A percentile compares a stretch with the other conserved stretches of the same genome.
Evolutionary conservation across 2,888 invertebrate genomes (phyloP).

Genomic region (Hyalella azteca): DNA sequence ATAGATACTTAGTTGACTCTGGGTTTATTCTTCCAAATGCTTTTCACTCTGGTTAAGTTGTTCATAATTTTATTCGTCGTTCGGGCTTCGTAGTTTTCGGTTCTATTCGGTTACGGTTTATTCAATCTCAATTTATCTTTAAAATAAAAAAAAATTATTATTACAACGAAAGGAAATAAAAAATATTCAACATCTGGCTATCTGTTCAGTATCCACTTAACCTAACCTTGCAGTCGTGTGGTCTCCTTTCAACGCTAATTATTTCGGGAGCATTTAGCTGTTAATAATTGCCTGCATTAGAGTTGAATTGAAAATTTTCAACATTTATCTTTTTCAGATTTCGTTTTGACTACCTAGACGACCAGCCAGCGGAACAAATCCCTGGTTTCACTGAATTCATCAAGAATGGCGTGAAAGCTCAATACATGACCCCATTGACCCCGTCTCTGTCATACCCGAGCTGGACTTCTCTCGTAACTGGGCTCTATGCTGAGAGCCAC

Average conservation of each 20-base stretch:
- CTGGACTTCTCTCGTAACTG: slow-evolving; percentile 61
- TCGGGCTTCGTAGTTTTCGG: too few species aligned
- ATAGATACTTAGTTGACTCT: too few species aligned
- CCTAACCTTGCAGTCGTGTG: not conserved
- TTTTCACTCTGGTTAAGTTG: too few species aligned
- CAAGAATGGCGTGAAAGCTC: slow-evolving; percentile 60
- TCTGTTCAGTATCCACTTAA: not conserved
- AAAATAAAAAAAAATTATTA: not conserved
- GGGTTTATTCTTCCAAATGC: too few species aligned
- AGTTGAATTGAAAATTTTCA: not conserved
- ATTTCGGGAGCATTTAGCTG: too few species aligned
- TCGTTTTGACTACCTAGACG: slow-evolving; percentile 52
- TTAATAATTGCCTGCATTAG: too few species aligned
- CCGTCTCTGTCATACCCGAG: slow-evolving; percentile 61
- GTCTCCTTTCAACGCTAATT: not conserved
- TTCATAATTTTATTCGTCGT: too few species aligned
- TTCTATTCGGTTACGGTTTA: too few species aligned
- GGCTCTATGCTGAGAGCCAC: slow-evolving; percentile 62
- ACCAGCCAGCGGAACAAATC: slow-evolving; percentile 16
- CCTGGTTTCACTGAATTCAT: slow-evolving; percentile 51
- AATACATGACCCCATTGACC: slow-evolving; percentile 61
- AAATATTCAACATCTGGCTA: not conserved
- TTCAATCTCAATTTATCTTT: too few species aligned
- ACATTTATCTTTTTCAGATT: slow-evolving; percentile 35
- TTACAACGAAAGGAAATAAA: not conserved